Evolutionary conservation across 2,113 vertebrate species (phyloP).

Genomic region (Chamaea fasciata): DNA sequence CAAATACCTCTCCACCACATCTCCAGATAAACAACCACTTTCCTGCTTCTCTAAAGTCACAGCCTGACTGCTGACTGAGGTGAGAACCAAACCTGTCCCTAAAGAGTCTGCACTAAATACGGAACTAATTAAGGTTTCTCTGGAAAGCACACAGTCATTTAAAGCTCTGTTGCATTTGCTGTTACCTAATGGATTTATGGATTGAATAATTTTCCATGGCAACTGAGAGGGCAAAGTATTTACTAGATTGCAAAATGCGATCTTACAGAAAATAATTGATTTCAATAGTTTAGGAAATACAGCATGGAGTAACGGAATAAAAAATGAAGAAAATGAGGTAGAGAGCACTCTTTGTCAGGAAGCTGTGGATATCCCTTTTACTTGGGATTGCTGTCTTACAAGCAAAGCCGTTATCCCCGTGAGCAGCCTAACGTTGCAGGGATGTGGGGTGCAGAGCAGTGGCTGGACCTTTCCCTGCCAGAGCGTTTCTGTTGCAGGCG

Average conservation of each 20-base stretch:
- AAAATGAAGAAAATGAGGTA: background rate
- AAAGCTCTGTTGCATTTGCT: background rate
- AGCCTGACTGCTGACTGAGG: accelerated
- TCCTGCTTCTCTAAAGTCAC: background rate
- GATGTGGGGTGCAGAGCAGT: accelerated
- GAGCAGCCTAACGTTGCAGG: accelerated
- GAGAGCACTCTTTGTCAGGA: background rate
- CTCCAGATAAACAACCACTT: accelerated
- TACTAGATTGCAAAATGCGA: background rate
- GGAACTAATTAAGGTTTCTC: background rate
- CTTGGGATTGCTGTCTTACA: accelerated
- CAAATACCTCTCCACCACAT: accelerated
- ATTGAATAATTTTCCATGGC: background rate
- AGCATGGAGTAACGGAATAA: background rate
- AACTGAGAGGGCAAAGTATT: background rate
- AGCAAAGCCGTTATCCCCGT: accelerated
- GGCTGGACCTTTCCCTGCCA: background rate
- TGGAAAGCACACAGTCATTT: background rate
- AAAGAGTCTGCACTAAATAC: accelerated
- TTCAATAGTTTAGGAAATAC: background rate
- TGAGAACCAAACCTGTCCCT: background rate
- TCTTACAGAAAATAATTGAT: background rate
- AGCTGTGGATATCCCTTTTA: background rate
- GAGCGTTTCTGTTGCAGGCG: accelerated
- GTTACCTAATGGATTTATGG: background rate